Percentiles rank a stretch among this genome's conserved stretches.
These are phyloP conservation scores for Drosophila prosaltans DNA, from an alignment of 1,140 invertebrate genomes.

Conservation along the genomic window DNA sequence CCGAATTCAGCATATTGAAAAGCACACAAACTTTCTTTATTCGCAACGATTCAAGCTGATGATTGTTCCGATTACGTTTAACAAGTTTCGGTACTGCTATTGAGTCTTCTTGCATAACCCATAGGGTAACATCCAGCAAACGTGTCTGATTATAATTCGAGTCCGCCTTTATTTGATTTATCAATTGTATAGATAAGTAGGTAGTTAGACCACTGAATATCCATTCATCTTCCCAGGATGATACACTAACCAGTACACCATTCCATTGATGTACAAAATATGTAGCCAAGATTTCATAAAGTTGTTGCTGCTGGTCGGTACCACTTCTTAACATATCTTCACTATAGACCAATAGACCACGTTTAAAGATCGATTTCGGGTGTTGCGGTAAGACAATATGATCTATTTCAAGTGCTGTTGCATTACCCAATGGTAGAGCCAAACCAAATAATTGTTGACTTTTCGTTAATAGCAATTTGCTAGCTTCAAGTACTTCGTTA, in stretches of 20 bases:
- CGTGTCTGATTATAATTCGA: constrained; percentile 86
- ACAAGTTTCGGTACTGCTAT: constrained; percentile 66
- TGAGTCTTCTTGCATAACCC: constrained; percentile 84
- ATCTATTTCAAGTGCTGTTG: constrained; percentile 3
- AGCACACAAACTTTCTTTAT: constrained; percentile 91
- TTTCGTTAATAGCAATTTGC: not conserved
- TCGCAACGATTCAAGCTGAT: constrained; percentile 93
- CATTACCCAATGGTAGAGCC: not conserved
- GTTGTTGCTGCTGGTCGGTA: not conserved
- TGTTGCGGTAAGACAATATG: constrained; percentile 19
- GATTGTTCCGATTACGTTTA: constrained; percentile 84
- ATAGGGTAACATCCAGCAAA: constrained; percentile 84
- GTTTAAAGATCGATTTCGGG: not conserved
- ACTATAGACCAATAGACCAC: constrained; percentile 13
- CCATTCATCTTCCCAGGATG: not conserved
- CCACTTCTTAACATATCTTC: not conserved
- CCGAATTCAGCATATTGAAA: constrained; percentile 93
- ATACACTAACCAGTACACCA: constrained; percentile 3
- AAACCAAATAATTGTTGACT: not conserved
- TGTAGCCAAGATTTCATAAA: constrained; percentile 9
- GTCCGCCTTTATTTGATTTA: constrained; percentile 67
- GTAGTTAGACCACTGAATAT: constrained; percentile 19
- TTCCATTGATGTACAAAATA: constrained; percentile 23
- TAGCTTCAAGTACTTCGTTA: not conserved
- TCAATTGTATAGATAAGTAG: constrained; percentile 18